Conservation (phyloP, 2,888 invertebrate genomes). For the Drosophila barbarae region DNA sequence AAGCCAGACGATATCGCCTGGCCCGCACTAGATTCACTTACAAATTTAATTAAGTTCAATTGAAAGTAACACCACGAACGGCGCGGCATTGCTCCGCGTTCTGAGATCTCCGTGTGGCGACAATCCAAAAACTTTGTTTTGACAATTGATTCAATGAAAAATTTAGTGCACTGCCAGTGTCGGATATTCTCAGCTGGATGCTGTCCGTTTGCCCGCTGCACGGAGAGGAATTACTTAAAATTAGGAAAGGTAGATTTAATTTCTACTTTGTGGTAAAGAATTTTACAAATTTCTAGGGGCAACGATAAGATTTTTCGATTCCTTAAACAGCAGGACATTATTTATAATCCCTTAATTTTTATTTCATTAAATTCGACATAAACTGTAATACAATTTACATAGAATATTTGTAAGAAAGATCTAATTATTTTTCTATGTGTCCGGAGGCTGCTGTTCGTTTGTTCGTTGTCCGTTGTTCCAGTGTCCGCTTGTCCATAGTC, state of each 20-base stretch:
- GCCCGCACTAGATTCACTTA: conserved; percentile 80
- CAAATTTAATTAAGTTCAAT: conserved; percentile 80
- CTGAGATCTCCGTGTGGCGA: conserved; percentile 48
- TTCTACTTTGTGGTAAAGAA: background rate
- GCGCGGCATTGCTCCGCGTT: conserved; percentile 16
- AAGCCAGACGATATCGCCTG: conserved; percentile 38
- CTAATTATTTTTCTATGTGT: background rate
- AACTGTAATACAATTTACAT: too few species aligned
- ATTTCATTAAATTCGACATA: accelerated
- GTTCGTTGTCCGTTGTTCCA: background rate
- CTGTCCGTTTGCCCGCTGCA: conserved; percentile 10
- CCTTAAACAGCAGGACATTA: accelerated
- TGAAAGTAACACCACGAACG: conserved; percentile 75
- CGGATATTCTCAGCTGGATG: conserved; percentile 39
- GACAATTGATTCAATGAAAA: conserved; percentile 75
- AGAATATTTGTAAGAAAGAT: too few species aligned
- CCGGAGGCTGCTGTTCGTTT: background rate
- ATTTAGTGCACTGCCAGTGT: conserved; percentile 63
- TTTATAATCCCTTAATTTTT: background rate
- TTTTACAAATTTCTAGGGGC: accelerated
- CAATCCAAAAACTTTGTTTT: conserved; percentile 74
- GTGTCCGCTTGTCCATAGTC: conserved; percentile 6
- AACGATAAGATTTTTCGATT: background rate
- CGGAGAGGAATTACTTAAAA: background rate
- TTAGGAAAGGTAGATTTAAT: background rate